These are phyloP conservation scores for Thereva unica DNA, from an alignment of 2,888 invertebrate genomes.

Conservation along the genomic window DNA sequence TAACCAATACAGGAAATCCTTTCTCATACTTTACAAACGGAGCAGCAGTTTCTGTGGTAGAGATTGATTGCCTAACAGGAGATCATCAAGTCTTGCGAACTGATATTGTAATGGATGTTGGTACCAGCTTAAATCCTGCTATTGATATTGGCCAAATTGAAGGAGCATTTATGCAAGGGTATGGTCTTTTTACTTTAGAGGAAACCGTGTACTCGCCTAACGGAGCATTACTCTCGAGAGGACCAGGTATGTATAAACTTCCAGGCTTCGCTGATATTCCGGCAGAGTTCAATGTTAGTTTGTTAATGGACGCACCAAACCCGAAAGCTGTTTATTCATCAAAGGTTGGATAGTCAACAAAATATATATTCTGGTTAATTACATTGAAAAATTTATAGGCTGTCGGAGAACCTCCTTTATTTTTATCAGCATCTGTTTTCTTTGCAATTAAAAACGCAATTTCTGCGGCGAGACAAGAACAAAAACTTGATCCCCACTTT, in stretches of 20 bases:
- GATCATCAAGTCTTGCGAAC: constrained; percentile 87
- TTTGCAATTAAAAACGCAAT: constrained; percentile 92
- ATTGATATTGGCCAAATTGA: constrained; percentile 97
- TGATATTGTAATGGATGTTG: constrained; percentile 97
- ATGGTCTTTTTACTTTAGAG: constrained; percentile 89
- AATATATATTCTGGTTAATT: neutral
- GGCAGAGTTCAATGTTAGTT: constrained; percentile 85
- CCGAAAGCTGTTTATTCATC: constrained; percentile 92
- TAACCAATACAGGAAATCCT: constrained; percentile 70
- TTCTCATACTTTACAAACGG: constrained; percentile 89
- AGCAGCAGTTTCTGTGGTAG: constrained; percentile 84
- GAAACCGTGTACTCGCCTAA: constrained; percentile 85
- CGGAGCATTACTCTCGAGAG: constrained; percentile 80
- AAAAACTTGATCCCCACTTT: constrained; percentile 66
- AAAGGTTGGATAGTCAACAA: constrained; percentile 67
- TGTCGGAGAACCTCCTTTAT: constrained; percentile 93
- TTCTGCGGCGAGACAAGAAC: constrained; percentile 73
- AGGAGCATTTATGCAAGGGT: constrained; percentile 93
- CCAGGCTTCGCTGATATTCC: constrained; percentile 94
- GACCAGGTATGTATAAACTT: constrained; percentile 92
- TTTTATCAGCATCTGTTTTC: constrained; percentile 83
- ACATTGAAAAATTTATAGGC: constrained; percentile 65
- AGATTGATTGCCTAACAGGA: constrained; percentile 92
- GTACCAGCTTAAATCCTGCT: constrained; percentile 92
- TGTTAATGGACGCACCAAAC: constrained; percentile 89